phyloP scores from a whole-genome alignment of 1,140 invertebrate species.

The Cotesia chilonis region DNA sequence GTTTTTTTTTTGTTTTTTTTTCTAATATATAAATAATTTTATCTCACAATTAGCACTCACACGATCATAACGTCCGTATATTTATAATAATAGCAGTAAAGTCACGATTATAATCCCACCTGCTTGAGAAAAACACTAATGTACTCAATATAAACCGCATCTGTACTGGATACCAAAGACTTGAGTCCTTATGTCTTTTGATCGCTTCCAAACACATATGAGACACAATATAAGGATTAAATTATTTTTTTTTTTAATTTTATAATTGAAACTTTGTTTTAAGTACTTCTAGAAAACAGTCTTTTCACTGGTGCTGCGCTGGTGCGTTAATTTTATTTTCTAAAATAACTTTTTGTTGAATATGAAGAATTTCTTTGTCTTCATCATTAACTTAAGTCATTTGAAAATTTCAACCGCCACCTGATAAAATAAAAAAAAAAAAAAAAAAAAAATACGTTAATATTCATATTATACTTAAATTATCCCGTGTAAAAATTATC shows the following conservation, averaged over 20 bases:
- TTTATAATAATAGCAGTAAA: constrained; percentile 6
- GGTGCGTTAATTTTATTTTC: neutral
- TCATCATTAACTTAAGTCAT: constrained; percentile 39
- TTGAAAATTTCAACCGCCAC: too few species aligned
- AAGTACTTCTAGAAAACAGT: neutral
- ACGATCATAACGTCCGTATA: constrained; percentile 25
- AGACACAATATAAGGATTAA: neutral
- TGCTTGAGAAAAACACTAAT: neutral
- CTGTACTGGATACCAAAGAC: constrained; percentile 9
- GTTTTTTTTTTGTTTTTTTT: neutral
- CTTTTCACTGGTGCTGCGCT: neutral
- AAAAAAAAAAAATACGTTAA: too few species aligned
- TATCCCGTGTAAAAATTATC: too few species aligned
- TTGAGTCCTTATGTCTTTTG: constrained; percentile 1
- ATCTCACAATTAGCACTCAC: neutral
- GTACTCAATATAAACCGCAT: neutral
- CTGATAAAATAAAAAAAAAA: too few species aligned
- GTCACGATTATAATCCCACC: constrained; percentile 24
- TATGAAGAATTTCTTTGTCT: constrained; percentile 48
- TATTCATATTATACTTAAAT: too few species aligned
- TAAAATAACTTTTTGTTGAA: constrained; percentile 51
- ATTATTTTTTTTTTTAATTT: neutral
- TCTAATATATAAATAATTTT: neutral
- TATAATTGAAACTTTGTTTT: neutral
- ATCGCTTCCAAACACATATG: neutral